A percentile compares a stretch with the other conserved stretches of the same genome.
Evolutionary conservation across 2,797 vertebrate species (phyloP).

Genomic region (Chromis chromis): DNA sequence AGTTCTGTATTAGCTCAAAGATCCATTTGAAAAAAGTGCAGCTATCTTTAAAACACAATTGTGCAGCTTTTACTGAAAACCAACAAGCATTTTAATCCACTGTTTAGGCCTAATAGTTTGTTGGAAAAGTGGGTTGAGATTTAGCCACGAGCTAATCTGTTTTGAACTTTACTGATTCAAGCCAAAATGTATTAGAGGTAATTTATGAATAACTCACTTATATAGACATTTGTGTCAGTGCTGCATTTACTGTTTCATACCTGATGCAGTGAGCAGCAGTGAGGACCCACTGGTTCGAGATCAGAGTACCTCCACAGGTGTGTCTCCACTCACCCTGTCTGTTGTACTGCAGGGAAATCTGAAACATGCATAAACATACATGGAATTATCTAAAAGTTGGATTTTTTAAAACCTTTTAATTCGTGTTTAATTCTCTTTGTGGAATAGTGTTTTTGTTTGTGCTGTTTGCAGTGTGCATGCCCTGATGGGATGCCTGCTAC

Average conservation of each 20-base stretch:
- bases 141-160: too few species aligned
- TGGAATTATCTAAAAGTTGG: neutral
- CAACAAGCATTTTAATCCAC: neutral
- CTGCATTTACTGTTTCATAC: conserved; percentile 32
- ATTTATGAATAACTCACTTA: neutral
- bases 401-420: neutral
- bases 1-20: neutral
- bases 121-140: neutral
- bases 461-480: neutral
- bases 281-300: conserved; percentile 88
- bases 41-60: neutral
- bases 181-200: neutral
- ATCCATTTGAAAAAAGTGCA: neutral
- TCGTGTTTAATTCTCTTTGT: neutral
- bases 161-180: neutral
- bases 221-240: neutral
- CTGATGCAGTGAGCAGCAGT: conserved; percentile 85
- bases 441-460: neutral
- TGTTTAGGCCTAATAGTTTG: neutral
- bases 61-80: neutral
- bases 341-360: conserved; percentile 90
- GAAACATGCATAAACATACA: conserved; percentile 13
- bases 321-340: conserved; percentile 81
- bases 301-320: conserved; percentile 89
- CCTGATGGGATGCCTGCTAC: too few species aligned